Conservation (phyloP, 1,140 invertebrate genomes). For the Argopecten irradians region DNA sequence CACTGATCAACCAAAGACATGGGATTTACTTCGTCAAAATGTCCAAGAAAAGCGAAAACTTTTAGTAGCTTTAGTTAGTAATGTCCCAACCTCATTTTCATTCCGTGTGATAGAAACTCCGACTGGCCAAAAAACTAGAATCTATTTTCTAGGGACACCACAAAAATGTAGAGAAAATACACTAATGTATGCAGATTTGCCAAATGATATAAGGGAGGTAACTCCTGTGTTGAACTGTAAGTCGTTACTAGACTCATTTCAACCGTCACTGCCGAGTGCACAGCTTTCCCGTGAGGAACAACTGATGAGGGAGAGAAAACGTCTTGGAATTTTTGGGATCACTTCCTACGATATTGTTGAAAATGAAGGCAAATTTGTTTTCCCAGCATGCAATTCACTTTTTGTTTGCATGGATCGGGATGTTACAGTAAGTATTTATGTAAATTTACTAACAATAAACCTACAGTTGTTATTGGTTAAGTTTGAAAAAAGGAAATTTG, state of each 20-base stretch:
- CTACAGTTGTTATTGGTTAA: too few relatives aligned
- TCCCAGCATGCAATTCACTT: conserved; percentile 91
- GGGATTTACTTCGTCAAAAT: conserved; percentile 88
- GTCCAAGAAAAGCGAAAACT: conserved; percentile 86
- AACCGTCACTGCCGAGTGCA: conserved; percentile 78
- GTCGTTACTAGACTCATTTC: conserved; percentile 85
- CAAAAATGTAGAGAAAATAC: conserved; percentile 92
- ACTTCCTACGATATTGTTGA: conserved; percentile 93
- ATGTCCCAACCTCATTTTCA: conserved; percentile 74
- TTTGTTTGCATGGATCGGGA: conserved; percentile 88
- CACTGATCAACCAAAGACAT: conserved; percentile 76
- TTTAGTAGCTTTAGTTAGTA: conserved; percentile 70
- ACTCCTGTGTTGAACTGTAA: conserved; percentile 82
- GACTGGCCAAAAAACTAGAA: conserved; percentile 81
- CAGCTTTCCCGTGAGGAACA: conserved; percentile 89
- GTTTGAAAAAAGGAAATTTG: too few relatives aligned
- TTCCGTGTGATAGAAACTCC: conserved; percentile 80
- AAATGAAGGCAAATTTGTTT: conserved; percentile 89
- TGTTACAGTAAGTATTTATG: conserved; percentile 79
- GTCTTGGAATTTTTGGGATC: conserved; percentile 93
- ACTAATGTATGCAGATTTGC: conserved; percentile 89
- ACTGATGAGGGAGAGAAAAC: conserved; percentile 91
- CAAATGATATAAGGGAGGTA: conserved; percentile 66
- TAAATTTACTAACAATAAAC: too few relatives aligned
- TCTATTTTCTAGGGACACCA: conserved; percentile 93